These are phyloP conservation scores for Eidolon dupreanum DNA, from an alignment of 2,797 vertebrate species.

Conservation along the genomic window DNA sequence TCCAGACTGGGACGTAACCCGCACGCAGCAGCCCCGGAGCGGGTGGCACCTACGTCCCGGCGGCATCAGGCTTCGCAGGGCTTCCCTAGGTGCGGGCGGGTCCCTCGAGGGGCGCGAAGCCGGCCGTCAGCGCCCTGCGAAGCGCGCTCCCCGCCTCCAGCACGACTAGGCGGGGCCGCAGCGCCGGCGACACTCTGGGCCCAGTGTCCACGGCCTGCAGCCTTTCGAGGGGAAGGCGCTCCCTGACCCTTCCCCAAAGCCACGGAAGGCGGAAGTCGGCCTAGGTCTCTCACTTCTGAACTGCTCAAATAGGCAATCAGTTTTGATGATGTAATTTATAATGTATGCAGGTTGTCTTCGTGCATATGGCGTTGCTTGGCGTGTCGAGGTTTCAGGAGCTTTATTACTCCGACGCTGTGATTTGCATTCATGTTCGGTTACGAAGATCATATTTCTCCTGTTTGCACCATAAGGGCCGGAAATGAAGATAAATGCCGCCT, in stretches of 20 bases:
- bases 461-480: conserved; percentile 64
- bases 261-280: neutral
- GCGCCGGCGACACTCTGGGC: fast-evolving
- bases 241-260: conserved; percentile 29
- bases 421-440: conserved; percentile 73
- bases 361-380: conserved; percentile 85
- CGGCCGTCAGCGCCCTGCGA: fast-evolving
- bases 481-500: conserved; percentile 58
- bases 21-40: fast-evolving
- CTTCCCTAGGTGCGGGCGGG: neutral
- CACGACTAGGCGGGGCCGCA: fast-evolving
- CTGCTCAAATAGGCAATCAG: conserved; percentile 76
- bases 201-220: fast-evolving
- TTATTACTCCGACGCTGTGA: conserved; percentile 77
- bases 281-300: conserved; percentile 37
- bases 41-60: neutral
- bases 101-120: fast-evolving
- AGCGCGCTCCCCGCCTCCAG: neutral
- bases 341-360: conserved; percentile 84
- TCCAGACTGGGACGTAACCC: fast-evolving
- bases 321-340: conserved; percentile 83
- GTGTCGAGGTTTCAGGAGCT: conserved; percentile 77
- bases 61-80: fast-evolving
- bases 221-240: neutral
- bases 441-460: conserved; percentile 75